Conservation (phyloP, 2,113 vertebrate species). For the Orthonyx spaldingii region DNA sequence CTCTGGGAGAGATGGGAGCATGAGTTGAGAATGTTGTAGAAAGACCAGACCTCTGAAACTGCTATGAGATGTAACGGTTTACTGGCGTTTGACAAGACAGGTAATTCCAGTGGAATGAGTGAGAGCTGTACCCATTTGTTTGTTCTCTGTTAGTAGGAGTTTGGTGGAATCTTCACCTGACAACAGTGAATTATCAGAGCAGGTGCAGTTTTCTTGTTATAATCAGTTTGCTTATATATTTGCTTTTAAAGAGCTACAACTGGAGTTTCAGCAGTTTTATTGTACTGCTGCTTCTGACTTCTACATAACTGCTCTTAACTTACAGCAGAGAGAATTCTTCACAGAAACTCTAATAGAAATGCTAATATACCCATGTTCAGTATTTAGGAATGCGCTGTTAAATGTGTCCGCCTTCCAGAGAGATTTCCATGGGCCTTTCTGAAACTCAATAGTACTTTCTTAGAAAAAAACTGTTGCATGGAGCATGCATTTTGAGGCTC, state of each 20-base stretch:
- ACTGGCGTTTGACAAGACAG: not conserved
- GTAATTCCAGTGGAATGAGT: not conserved
- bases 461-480: not conserved
- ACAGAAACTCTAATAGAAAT: not conserved
- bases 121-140: not conserved
- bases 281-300: not conserved
- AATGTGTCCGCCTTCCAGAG: not conserved
- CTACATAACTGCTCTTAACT: not conserved
- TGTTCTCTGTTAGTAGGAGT: not conserved
- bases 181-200: not conserved
- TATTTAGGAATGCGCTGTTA: not conserved
- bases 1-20: not conserved
- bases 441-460: not conserved
- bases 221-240: not conserved
- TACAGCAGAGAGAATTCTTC: not conserved
- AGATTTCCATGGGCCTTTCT: not conserved
- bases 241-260: not conserved
- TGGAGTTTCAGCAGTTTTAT: not conserved
- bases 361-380: not conserved
- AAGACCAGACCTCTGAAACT: not conserved
- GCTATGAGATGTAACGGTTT: not conserved
- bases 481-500: not conserved
- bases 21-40: not conserved
- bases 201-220: not conserved
- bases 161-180: not conserved